Conservation (phyloP, 2,113 vertebrate species). For the Leucosticte australis region DNA sequence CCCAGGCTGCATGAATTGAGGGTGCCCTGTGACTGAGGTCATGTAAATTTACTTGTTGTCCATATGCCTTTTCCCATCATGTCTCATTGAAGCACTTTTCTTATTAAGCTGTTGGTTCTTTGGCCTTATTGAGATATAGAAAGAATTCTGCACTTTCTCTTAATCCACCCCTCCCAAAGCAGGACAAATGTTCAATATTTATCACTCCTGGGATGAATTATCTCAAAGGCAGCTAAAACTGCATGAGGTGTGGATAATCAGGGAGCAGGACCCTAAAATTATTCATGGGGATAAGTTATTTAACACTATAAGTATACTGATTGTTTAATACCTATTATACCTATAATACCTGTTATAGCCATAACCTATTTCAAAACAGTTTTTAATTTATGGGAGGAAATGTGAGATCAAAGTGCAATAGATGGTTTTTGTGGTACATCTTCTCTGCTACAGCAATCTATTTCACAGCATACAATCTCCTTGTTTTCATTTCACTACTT, state of each 20-base stretch:
- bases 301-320: neutral
- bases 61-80: neutral
- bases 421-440: neutral
- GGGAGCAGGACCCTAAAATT: neutral
- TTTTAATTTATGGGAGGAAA: neutral
- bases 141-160: neutral
- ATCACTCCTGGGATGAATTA: neutral
- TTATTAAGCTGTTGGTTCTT: neutral
- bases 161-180: neutral
- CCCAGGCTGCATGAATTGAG: fast-evolving
- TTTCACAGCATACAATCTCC: neutral
- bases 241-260: neutral
- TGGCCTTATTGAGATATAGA: neutral
- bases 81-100: neutral
- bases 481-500: neutral
- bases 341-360: neutral
- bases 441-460: neutral
- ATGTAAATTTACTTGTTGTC: neutral
- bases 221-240: neutral
- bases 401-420: neutral
- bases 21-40: fast-evolving
- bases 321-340: neutral
- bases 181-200: neutral
- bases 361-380: neutral
- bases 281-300: neutral